These are phyloP conservation scores for Bugulina stolonifera DNA, from an alignment of 2,888 invertebrate genomes.

Conservation along the genomic window DNA sequence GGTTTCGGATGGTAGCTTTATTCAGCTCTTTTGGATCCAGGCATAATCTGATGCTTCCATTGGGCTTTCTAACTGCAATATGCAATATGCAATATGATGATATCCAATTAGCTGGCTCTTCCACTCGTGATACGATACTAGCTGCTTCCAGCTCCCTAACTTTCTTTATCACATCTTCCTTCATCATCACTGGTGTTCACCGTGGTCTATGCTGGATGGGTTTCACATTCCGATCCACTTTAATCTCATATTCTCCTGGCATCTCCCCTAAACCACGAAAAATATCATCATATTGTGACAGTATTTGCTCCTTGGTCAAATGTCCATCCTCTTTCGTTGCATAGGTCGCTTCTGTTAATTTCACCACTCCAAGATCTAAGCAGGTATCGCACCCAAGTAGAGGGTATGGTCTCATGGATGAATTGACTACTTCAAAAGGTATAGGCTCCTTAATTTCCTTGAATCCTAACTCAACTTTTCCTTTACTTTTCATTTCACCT, in stretches of 20 bases:
- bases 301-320: neutral
- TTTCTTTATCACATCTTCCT: slow-evolving; percentile 1
- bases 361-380: neutral
- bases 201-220: slow-evolving; percentile 5
- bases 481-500: neutral
- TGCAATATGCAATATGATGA: too few species aligned
- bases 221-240: neutral
- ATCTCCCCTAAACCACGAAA: neutral
- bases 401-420: neutral
- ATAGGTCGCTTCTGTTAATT: neutral
- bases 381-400: neutral
- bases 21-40: neutral
- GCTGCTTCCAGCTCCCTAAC: slow-evolving; percentile 6
- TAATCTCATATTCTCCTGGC: slow-evolving; percentile 17
- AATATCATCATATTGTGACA: slow-evolving; percentile 11
- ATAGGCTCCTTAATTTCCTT: neutral
- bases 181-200: neutral
- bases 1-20: neutral
- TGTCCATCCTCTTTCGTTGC: neutral
- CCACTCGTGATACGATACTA: neutral
- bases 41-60: slow-evolving; percentile 8
- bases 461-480: neutral
- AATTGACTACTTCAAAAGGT: neutral
- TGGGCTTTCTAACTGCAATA: neutral
- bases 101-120: slow-evolving; percentile 15